phyloP scores from a whole-genome alignment of 2,888 invertebrate genomes.

The Hyles lineata region DNA sequence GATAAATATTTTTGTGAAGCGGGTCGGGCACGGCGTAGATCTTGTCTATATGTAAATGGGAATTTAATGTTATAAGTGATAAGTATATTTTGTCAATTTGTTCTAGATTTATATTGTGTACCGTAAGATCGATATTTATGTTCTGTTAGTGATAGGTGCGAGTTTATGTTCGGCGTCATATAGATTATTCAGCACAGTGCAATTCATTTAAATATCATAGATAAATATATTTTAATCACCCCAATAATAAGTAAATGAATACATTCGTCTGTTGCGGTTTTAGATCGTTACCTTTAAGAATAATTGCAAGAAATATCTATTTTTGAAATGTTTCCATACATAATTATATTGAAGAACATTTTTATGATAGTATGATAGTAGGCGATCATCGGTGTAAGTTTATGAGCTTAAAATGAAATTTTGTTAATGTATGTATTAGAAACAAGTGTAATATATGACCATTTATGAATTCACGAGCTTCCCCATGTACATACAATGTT shows the following conservation, averaged over 20 bases:
- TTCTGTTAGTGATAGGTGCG: constrained; percentile 48
- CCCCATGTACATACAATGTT: constrained; percentile 33
- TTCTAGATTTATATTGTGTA: constrained; percentile 61
- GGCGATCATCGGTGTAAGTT: neutral
- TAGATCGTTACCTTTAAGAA: constrained; percentile 19
- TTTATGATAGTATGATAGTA: constrained; percentile 14
- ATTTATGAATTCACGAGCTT: constrained; percentile 34
- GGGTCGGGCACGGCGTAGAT: constrained; percentile 61
- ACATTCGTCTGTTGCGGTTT: constrained; percentile 17
- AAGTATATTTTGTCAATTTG: constrained; percentile 80
- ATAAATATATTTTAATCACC: constrained; percentile 28
- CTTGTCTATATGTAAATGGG: constrained; percentile 72
- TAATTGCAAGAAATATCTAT: constrained; percentile 11
- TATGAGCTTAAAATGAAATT: constrained; percentile 25
- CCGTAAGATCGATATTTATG: constrained; percentile 64
- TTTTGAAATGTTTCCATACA: constrained; percentile 19
- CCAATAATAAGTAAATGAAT: constrained; percentile 4
- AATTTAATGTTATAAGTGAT: constrained; percentile 61
- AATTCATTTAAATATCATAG: constrained; percentile 37
- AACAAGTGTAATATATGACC: constrained; percentile 20
- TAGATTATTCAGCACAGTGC: constrained; percentile 48
- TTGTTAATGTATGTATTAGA: constrained; percentile 22
- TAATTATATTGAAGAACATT: constrained; percentile 10
- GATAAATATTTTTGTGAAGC: constrained; percentile 63
- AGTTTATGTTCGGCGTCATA: constrained; percentile 39